phyloP scores from a whole-genome alignment of 2,113 vertebrate genomes.

The Platichthys stellatus region DNA sequence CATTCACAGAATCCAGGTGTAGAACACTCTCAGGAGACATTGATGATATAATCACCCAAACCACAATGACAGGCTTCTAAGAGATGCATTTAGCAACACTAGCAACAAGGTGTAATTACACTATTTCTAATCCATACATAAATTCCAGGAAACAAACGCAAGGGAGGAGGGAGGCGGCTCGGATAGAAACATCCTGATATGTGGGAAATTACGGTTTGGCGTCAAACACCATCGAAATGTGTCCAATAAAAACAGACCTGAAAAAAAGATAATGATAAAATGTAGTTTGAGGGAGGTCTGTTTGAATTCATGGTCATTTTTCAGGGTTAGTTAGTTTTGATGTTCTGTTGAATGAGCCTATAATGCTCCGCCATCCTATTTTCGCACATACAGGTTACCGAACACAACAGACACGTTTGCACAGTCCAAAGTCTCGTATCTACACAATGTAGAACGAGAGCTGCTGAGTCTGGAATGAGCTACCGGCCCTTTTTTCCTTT shows the following conservation, averaged over 20 bases:
- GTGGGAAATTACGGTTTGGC: too few species aligned
- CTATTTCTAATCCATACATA: neutral
- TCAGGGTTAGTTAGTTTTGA: too few species aligned
- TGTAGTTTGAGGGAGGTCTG: neutral
- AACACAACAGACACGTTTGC: too few species aligned
- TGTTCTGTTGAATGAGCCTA: too few species aligned
- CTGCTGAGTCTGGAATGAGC: conserved; percentile 11
- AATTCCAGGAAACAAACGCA: conserved; percentile 32
- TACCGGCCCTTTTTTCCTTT: neutral
- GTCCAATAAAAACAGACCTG: too few species aligned
- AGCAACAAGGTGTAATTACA: conserved; percentile 15
- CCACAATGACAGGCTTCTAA: neutral
- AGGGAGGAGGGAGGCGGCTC: neutral
- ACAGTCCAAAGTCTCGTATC: neutral
- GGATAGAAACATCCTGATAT: neutral
- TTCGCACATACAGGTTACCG: neutral
- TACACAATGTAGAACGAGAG: neutral
- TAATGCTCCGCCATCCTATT: neutral
- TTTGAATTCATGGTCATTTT: neutral
- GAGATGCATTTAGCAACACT: conserved; percentile 11
- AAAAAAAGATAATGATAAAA: too few species aligned
- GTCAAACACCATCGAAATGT: neutral
- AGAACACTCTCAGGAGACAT: neutral
- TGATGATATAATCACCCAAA: too few species aligned
- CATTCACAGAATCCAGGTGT: conserved; percentile 20